These are phyloP conservation scores for Acholoe squamosa DNA, from an alignment of 2,888 invertebrate species.

Conservation along the genomic window DNA sequence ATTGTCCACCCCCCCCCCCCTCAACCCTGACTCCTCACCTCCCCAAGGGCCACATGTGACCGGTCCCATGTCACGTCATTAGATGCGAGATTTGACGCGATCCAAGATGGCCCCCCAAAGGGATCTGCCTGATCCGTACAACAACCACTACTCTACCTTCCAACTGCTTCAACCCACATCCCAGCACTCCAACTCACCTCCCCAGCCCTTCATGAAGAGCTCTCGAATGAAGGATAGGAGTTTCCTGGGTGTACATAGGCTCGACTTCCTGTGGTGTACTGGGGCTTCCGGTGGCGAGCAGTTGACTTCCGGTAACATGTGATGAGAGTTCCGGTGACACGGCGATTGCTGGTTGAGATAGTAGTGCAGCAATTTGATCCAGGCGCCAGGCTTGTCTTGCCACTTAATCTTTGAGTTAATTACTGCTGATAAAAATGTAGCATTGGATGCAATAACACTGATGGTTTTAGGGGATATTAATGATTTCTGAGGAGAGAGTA, in stretches of 20 bases:
- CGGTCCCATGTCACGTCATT: conserved; percentile 9
- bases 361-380: no score
- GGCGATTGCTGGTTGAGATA: background rate
- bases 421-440: no score
- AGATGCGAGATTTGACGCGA: conserved; percentile 30
- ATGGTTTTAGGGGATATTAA: no score
- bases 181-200: no score
- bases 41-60: background rate
- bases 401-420: no score
- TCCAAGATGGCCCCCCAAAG: background rate
- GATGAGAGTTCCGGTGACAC: background rate
- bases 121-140: background rate
- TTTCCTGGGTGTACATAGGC: background rate
- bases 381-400: no score
- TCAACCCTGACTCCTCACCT: background rate
- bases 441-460: no score
- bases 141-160: no score
- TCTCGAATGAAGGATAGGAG: no score
- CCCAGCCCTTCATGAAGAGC: no score
- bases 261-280: background rate
- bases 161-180: no score
- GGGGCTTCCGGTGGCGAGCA: background rate
- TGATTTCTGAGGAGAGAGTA: no score
- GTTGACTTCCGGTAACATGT: conserved; percentile 9
- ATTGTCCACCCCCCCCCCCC: background rate